Conservation (phyloP, 2,113 vertebrate species). For the Anarhynchus alexandrinus region DNA sequence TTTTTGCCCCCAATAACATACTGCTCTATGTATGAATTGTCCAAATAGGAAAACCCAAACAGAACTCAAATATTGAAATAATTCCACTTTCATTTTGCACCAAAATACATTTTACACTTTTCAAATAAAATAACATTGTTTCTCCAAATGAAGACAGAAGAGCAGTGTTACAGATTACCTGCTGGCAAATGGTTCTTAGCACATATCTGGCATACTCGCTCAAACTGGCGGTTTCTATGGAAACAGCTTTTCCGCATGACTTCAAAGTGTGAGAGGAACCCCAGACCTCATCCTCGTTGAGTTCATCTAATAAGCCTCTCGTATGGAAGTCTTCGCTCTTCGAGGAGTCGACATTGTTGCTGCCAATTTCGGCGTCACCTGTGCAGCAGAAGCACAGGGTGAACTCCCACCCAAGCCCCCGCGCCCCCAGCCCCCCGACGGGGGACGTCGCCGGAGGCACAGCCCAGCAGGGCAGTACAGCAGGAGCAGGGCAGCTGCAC, state of each 20-base stretch:
- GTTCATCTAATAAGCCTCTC: constrained; percentile 58
- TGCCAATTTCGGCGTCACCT: constrained; percentile 76
- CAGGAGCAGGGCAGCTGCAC: background rate
- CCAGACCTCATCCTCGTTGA: constrained; percentile 66
- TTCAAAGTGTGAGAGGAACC: constrained; percentile 40
- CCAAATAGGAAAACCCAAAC: background rate
- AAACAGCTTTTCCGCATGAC: constrained; percentile 62
- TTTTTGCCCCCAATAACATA: background rate
- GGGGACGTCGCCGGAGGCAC: background rate
- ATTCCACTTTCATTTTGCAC: background rate
- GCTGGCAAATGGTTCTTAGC: constrained; percentile 76
- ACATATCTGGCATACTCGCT: constrained; percentile 76
- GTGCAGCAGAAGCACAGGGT: constrained; percentile 19
- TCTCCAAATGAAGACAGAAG: background rate
- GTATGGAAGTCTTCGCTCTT: constrained; percentile 65
- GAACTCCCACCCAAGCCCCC: background rate
- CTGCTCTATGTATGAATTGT: background rate
- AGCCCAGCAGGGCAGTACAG: background rate
- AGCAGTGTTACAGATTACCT: constrained; percentile 53
- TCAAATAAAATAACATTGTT: background rate
- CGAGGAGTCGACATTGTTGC: constrained; percentile 42
- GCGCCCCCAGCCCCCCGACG: background rate
- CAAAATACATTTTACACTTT: background rate
- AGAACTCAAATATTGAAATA: background rate
- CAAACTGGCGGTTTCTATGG: constrained; percentile 74